phyloP scores from a whole-genome alignment of 2,888 invertebrate genomes.

The Temnothorax ravouxi region DNA sequence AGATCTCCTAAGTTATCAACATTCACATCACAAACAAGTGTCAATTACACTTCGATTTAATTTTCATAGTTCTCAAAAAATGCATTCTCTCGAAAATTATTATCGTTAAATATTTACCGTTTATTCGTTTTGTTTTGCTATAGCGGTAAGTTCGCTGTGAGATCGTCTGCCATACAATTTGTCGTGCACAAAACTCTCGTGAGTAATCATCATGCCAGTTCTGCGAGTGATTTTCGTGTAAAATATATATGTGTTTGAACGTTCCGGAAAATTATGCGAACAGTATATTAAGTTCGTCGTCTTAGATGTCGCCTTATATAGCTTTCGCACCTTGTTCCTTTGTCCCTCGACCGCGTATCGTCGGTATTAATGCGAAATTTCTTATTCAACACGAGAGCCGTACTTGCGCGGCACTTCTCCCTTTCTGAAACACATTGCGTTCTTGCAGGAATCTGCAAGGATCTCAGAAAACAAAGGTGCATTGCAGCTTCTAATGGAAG shows the following conservation, averaged over 20 bases:
- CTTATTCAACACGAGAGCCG: constrained; percentile 39
- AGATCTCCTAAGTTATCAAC: neutral
- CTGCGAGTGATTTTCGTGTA: neutral
- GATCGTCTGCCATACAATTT: neutral
- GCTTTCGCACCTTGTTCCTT: constrained; percentile 41
- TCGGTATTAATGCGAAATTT: constrained; percentile 47
- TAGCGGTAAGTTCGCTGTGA: neutral
- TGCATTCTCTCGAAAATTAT: neutral
- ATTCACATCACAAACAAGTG: neutral
- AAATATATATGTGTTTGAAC: constrained; percentile 13
- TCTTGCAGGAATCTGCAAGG: constrained; percentile 42
- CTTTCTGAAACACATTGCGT: constrained; percentile 43
- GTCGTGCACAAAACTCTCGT: constrained; percentile 1
- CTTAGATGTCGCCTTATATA: constrained; percentile 27
- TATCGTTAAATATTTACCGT: constrained; percentile 1
- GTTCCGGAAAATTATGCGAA: constrained; percentile 31
- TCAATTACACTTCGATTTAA: neutral
- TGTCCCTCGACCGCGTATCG: constrained; percentile 20
- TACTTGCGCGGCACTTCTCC: neutral
- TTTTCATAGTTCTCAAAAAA: neutral
- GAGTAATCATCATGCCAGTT: constrained; percentile 12
- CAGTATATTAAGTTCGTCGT: constrained; percentile 42
- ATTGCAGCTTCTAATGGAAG: constrained; percentile 43
- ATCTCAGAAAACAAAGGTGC: constrained; percentile 46
- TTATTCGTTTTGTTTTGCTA: neutral